Percentiles rank a stretch among this genome's conserved stretches.
Evolutionary conservation across 2,797 vertebrate genomes (phyloP).

Genomic region (Triplophysa yarkandensis): DNA sequence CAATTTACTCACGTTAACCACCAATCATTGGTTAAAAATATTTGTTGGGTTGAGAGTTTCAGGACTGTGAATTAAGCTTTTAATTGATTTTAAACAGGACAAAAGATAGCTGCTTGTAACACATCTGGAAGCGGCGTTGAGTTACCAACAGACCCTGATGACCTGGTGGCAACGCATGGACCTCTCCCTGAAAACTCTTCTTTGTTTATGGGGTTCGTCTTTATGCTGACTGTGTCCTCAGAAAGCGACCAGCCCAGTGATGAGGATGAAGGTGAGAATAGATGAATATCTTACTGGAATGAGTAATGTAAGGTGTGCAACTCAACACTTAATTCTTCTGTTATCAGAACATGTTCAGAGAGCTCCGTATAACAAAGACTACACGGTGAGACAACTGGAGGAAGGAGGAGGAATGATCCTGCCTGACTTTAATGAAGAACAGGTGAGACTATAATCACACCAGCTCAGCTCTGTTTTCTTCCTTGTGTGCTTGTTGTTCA

Average conservation of each 20-base stretch:
- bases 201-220: conserved; percentile 94
- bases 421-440: conserved; percentile 92
- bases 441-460: conserved; percentile 72
- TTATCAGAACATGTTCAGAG: conserved; percentile 82
- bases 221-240: conserved; percentile 91
- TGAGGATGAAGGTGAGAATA: conserved; percentile 82
- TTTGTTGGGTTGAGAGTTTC: not conserved
- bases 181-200: conserved; percentile 87
- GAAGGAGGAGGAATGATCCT: conserved; percentile 92
- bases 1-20: not conserved
- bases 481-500: not conserved
- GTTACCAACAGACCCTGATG: conserved; percentile 63
- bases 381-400: conserved; percentile 87
- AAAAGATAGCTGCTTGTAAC: conserved; percentile 67
- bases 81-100: conserved; percentile 48
- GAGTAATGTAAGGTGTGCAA: not conserved
- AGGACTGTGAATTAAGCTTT: not conserved
- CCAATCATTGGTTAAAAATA: not conserved
- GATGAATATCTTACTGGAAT: not conserved
- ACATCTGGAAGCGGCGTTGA: conserved; percentile 81
- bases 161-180: conserved; percentile 77
- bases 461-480: not conserved
- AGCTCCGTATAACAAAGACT: conserved; percentile 86
- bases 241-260: conserved; percentile 80
- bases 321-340: not conserved